Evolutionary conservation across 2,888 invertebrate genomes (phyloP).

Genomic region (Xanthorhoe spadicearia): DNA sequence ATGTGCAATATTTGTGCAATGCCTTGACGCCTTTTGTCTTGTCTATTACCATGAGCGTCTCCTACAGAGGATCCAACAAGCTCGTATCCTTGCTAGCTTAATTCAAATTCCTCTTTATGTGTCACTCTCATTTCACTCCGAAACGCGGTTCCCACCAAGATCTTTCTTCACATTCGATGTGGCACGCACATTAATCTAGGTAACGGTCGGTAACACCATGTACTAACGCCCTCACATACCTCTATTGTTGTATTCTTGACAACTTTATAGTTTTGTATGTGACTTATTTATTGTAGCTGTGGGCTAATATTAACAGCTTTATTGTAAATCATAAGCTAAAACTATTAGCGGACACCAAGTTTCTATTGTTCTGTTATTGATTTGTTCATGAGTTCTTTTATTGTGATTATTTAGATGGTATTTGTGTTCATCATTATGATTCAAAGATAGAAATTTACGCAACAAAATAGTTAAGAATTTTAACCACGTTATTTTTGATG

Average conservation of each 20-base stretch:
- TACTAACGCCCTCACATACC: constrained; percentile 62
- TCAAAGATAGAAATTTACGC: no score
- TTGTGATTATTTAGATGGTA: background rate
- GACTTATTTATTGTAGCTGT: constrained; percentile 35
- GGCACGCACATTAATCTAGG: constrained; percentile 80
- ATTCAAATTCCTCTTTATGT: constrained; percentile 36
- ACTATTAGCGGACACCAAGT: constrained; percentile 22
- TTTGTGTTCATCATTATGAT: background rate
- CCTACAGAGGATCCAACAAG: constrained; percentile 10
- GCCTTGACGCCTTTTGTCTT: background rate
- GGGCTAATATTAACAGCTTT: constrained; percentile 41
- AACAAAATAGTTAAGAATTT: no score
- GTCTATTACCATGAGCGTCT: background rate
- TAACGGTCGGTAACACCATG: constrained; percentile 65
- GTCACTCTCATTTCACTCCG: constrained; percentile 60
- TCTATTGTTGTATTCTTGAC: constrained; percentile 64
- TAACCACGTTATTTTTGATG: no score
- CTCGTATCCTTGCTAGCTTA: constrained; percentile 24
- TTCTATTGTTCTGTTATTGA: constrained; percentile 22
- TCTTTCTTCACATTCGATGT: constrained; percentile 78
- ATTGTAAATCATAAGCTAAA: constrained; percentile 32
- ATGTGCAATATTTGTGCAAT: background rate
- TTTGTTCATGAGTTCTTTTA: background rate
- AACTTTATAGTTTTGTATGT: constrained; percentile 58
- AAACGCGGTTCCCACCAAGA: constrained; percentile 79